Evolutionary conservation across 2,797 vertebrate species (phyloP).

Genomic region (Smutsia temminckii): DNA sequence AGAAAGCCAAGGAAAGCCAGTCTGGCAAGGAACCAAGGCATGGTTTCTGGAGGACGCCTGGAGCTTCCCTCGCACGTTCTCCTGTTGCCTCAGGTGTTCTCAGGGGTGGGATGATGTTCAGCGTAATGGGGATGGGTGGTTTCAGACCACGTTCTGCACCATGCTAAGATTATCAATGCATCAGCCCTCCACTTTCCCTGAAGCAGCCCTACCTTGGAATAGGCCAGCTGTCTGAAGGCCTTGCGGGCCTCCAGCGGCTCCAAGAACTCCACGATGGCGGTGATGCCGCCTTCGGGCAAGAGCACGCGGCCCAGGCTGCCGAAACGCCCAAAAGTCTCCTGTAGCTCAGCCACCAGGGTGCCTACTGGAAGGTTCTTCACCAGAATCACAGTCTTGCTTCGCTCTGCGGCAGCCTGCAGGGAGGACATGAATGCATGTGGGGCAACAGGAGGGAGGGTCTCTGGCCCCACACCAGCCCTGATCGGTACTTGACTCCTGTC

Average conservation of each 20-base stretch:
- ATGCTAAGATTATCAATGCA: accelerated
- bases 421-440: accelerated
- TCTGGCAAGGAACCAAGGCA: accelerated
- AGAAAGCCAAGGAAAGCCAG: neutral
- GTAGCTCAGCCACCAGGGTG: conserved; percentile 86
- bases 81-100: accelerated
- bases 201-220: conserved; percentile 89
- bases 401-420: conserved; percentile 88
- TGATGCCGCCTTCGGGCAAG: conserved; percentile 94
- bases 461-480: neutral
- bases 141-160: accelerated
- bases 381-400: conserved; percentile 93
- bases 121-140: accelerated
- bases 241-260: conserved; percentile 94
- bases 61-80: accelerated
- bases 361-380: conserved; percentile 95
- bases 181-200: accelerated
- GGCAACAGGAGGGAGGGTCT: accelerated
- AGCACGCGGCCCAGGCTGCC: conserved; percentile 94
- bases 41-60: accelerated
- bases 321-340: conserved; percentile 88
- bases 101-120: accelerated
- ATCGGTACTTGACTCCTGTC: accelerated
- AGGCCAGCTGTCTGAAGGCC: conserved; percentile 93
- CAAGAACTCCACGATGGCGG: conserved; percentile 94